Base-by-base conservation (phyloP, 1,140 invertebrate genomes). In the Dendrolimus punctatus region DNA sequence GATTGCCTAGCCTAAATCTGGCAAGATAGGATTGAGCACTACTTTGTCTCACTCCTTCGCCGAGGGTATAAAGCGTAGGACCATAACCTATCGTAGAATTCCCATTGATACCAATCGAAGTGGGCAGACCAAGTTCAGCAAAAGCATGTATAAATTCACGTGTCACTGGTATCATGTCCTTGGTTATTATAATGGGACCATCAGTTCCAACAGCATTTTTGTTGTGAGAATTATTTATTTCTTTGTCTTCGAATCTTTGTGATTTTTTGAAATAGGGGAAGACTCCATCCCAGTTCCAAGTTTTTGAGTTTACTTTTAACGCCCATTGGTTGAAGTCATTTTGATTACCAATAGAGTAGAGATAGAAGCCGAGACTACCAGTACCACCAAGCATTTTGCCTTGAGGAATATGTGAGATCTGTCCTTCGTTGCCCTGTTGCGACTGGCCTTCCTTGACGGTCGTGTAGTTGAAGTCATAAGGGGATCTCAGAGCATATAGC, bases 331-430 rank as follows among this genome's bases (percentile, higher is more conserved):
- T 39, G 36, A 40, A 49, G 9, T 49, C 48, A 4, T n/a, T 36
- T 4, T 40, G n/a, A 23, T 39, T 49, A 4, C 48, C 48, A 23
- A 9, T 40, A 8, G 9, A 8, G 6, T 49, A 49, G 4, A 23
- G 9, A 39, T 40, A 23, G 6, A 5, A 40, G 39, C 36, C n/a
- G 6, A 9, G 5, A 39, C 39, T 49, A 4, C 48, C 36, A 5
- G 48, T 9, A 10, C 48, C 48, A 40, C 48, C 48, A 3, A 49
- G 10, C 6, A 49, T n/a, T 8, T 49, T 49, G 6, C 48, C 48
- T 2, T 23, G 23, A 23, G 23, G 23, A 23, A 23, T 23, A 23
- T 23, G 6, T 3, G 41, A 49, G 4, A 4, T 23, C 6, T 38
- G 6, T 5, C 9, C 39, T 41, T 39, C n/a, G n/a, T 39, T 8